Evolutionary conservation across 1,140 invertebrate species (phyloP).

Genomic region (Proctacanthus coquilletti): DNA sequence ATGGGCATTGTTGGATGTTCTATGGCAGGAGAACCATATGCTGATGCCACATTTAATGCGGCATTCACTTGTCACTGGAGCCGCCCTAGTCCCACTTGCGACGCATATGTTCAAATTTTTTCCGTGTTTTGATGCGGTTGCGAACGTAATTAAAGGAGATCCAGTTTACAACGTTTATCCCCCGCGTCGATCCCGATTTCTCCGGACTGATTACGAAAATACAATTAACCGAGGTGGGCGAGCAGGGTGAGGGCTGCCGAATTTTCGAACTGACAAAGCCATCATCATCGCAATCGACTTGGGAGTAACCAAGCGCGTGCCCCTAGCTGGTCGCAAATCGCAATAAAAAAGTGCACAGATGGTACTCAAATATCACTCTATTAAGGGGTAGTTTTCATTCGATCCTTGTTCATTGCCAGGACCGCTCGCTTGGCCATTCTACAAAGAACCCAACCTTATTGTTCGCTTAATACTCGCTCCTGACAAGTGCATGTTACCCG

Average conservation of each 20-base stretch:
- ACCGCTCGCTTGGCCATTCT: no score
- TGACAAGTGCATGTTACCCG: no score
- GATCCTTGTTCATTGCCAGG: slow-evolving; percentile 11
- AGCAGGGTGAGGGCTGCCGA: no score
- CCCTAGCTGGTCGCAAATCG: no score
- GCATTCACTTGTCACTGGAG: slow-evolving; percentile 28
- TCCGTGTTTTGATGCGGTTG: background rate
- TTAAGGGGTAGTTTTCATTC: slow-evolving; percentile 30
- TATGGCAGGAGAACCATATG: slow-evolving; percentile 17
- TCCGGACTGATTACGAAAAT: no score
- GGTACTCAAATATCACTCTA: slow-evolving; percentile 8
- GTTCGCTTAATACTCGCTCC: no score
- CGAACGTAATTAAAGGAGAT: background rate
- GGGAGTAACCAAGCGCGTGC: no score
- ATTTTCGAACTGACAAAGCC: no score
- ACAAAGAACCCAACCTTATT: no score
- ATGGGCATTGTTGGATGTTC: background rate
- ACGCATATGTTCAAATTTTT: background rate
- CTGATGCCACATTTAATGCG: slow-evolving; percentile 30
- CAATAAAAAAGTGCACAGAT: slow-evolving; percentile 9
- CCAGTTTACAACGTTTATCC: background rate
- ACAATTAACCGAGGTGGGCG: no score
- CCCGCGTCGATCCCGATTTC: background rate
- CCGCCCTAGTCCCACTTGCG: no score
- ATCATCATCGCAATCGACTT: no score